Base-by-base conservation (phyloP, 1,140 invertebrate genomes). In the Panulirus ornatus region DNA sequence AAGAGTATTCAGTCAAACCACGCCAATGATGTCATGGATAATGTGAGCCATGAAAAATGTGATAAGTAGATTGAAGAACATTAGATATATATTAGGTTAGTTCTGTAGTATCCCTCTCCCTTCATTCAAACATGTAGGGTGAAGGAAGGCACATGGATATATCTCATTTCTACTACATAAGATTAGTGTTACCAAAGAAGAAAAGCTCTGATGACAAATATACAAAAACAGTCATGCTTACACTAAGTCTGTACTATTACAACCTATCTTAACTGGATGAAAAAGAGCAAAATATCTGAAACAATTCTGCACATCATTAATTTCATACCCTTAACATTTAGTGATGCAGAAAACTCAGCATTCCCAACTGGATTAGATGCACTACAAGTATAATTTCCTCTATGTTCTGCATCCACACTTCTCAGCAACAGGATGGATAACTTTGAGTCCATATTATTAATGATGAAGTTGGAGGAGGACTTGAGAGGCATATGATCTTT, bases 311-410 rank as follows among this genome's bases (percentile, higher is more conserved):
- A 58, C 30, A 30, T 30, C 22, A 66, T 66, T 66, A 66, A 66
- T 66, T 66, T 66, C 90, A 92, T 93, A 92, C 92, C 92, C 91
- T 92, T 90, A 8, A 92, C 92, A 44, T 71, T 79, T 54, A 92
- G 91, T 44, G 81, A 19, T 27, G 84, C 88, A 34, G 91, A 82
- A 63, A 75, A 70, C 73, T 79, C 58, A 19, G 83, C 90, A 44
- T 81, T 91, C 9, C 94, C 94, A 66, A 93, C 94, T 40, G 91
- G 83, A 93, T 95, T 95, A 40, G 85, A 92, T 11, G 94, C 94
- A 42, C 93, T 92, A 91, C 94, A 95, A 0, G 94, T 93, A 91
- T 94, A 95, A 91, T 92, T 93, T 8, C 93, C 93, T 8, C 87
- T 82, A 71, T 93, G 91, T 38, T 91, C 91, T 47, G 84, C 88